Percentiles rank a stretch among this genome's conserved stretches.
phyloP scores from a whole-genome alignment of 2,797 vertebrate species.

The Cuniculus paca region DNA sequence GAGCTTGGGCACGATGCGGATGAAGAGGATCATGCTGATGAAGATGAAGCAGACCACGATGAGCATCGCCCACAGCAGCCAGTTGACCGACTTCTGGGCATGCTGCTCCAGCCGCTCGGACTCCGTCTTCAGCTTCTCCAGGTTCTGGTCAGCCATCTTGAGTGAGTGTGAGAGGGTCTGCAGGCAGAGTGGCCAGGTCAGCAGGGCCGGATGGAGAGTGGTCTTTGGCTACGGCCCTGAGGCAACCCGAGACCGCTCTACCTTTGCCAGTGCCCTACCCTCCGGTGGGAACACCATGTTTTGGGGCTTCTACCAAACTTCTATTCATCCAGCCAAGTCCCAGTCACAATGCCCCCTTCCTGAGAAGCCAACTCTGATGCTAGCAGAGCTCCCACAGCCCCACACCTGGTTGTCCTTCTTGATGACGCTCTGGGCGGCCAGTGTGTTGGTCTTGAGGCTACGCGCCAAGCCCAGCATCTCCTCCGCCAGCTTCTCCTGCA shows the following conservation, averaged over 20 bases:
- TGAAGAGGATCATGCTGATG: constrained; percentile 99
- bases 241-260: not conserved
- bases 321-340: not conserved
- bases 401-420: constrained; percentile 98
- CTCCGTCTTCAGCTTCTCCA: constrained; percentile 97
- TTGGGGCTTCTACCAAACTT: not conserved
- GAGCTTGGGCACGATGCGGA: constrained; percentile 96
- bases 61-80: constrained; percentile 98
- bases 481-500: constrained; percentile 98
- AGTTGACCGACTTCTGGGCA: constrained; percentile 98
- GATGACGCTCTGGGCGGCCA: constrained; percentile 97
- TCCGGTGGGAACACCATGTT: not conserved
- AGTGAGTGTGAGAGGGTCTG: constrained; percentile 97
- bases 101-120: constrained; percentile 98
- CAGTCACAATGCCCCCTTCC: not conserved
- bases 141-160: constrained; percentile 96
- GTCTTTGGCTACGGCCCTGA: not conserved
- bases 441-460: constrained; percentile 97
- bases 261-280: not conserved
- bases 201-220: not conserved
- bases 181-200: not conserved
- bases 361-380: not conserved
- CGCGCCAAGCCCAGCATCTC: constrained; percentile 97
- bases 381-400: not conserved
- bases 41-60: constrained; percentile 97